phyloP scores from a whole-genome alignment of 2,888 invertebrate genomes.

The Cataglyphis cursor region DNA sequence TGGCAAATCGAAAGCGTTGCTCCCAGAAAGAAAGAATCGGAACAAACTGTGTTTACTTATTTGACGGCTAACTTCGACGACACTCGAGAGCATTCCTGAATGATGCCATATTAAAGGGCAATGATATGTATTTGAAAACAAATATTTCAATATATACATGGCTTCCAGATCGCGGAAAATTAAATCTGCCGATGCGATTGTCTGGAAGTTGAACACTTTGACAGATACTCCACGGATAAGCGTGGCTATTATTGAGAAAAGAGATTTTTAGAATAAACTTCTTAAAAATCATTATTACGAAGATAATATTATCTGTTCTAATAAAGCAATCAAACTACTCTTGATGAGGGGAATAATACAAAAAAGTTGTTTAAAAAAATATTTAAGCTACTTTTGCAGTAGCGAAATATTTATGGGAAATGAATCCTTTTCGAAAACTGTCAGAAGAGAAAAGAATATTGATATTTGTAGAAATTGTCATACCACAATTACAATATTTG shows the following conservation, averaged over 20 bases:
- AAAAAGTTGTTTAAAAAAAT: not conserved
- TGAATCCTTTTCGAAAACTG: conserved; percentile 41
- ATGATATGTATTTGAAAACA: conserved; percentile 13
- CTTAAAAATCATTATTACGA: conserved; percentile 15
- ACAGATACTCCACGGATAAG: not conserved
- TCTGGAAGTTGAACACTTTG: conserved; percentile 4
- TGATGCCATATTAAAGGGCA: conserved; percentile 65
- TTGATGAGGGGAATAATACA: not conserved
- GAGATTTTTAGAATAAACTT: conserved; percentile 22
- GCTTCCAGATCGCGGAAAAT: conserved; percentile 15
- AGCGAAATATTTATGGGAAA: conserved; percentile 32
- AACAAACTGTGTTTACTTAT: conserved; percentile 85
- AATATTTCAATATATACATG: conserved; percentile 15
- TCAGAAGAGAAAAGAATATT: not conserved
- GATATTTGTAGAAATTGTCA: not conserved
- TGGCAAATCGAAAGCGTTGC: conserved; percentile 80
- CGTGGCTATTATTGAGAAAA: not conserved
- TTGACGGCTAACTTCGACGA: conserved; percentile 85
- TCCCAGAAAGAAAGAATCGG: conserved; percentile 84
- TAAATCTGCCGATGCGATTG: conserved; percentile 9
- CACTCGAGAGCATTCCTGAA: conserved; percentile 85
- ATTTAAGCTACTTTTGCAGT: not conserved
- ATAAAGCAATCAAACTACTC: conserved; percentile 1
- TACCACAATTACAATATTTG: not conserved
- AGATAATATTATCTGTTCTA: conserved; percentile 1